Evolutionary conservation across 1,140 invertebrate species (phyloP).

Genomic region (Drosophila pachea): DNA sequence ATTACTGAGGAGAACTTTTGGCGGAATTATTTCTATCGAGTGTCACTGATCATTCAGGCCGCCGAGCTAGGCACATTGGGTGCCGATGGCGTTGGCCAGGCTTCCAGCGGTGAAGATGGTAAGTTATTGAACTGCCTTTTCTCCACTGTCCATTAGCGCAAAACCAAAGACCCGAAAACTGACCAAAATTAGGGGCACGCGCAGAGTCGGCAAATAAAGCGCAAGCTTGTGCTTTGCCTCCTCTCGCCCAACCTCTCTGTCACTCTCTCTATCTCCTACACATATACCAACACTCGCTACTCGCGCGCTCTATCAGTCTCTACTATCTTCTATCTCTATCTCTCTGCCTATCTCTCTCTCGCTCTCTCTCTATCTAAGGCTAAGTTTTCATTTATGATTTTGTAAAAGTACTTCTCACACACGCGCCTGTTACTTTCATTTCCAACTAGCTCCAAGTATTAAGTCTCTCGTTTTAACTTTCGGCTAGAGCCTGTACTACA

Average conservation of each 20-base stretch:
- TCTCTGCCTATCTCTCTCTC: not conserved
- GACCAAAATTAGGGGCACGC: constrained; percentile 13
- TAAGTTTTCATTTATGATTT: constrained; percentile 55
- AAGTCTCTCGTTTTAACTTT: constrained; percentile 50
- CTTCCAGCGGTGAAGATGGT: constrained; percentile 78
- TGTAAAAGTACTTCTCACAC: constrained; percentile 40
- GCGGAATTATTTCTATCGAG: constrained; percentile 99
- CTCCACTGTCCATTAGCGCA: constrained; percentile 8
- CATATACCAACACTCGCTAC: constrained; percentile 63
- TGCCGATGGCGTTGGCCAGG: constrained; percentile 78
- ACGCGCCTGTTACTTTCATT: constrained; percentile 64
- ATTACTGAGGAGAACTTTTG: constrained; percentile 99
- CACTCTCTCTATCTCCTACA: constrained; percentile 22
- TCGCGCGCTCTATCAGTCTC: constrained; percentile 63
- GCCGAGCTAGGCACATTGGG: constrained; percentile 85
- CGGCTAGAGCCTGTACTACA: constrained; percentile 65
- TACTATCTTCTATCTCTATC: constrained; percentile 2
- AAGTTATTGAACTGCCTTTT: constrained; percentile 43
- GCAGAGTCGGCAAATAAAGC: not conserved
- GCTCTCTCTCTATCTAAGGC: constrained; percentile 43
- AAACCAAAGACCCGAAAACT: constrained; percentile 28
- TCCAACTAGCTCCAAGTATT: constrained; percentile 53
- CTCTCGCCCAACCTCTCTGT: constrained; percentile 30
- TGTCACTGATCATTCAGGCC: constrained; percentile 97
- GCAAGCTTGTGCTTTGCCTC: constrained; percentile 36